Percentiles rank a stretch among this genome's conserved stretches.
Evolutionary conservation across 1,140 invertebrate species (phyloP).

Genomic region (Latrodectus geometricus): DNA sequence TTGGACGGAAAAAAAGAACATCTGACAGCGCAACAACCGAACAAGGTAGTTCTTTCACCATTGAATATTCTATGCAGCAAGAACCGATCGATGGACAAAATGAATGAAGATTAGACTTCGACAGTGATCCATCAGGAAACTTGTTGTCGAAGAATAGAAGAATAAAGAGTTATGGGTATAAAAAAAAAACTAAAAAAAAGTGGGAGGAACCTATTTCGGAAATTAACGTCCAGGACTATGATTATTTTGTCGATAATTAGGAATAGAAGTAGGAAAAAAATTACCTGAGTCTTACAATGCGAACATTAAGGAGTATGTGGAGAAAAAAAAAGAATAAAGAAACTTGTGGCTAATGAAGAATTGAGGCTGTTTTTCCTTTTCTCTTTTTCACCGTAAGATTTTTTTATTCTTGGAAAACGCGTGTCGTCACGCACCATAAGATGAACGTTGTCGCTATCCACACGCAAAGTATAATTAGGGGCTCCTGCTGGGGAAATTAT

Average conservation of each 20-base stretch:
- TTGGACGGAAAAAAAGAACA: too few species aligned
- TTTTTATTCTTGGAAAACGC: neutral
- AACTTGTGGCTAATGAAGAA: constrained; percentile 34
- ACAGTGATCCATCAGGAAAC: constrained; percentile 7
- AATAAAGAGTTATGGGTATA: neutral
- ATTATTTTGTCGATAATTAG: constrained; percentile 60
- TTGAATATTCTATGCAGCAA: neutral
- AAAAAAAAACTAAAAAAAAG: neutral
- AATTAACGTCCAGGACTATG: constrained; percentile 44
- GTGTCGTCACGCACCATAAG: neutral
- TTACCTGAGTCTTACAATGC: constrained; percentile 17
- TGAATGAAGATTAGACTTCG: constrained; percentile 9
- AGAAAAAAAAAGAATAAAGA: neutral
- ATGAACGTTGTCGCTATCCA: neutral
- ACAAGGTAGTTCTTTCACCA: too few species aligned
- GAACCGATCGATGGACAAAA: neutral
- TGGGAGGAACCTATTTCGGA: constrained; percentile 23
- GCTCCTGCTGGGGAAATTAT: constrained; percentile 18
- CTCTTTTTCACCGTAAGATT: neutral
- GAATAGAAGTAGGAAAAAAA: constrained; percentile 13
- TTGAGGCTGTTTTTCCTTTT: constrained; percentile 22
- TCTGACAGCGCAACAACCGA: too few species aligned
- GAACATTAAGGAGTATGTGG: neutral
- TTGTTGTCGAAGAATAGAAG: constrained; percentile 8
- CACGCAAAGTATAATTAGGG: constrained; percentile 39